Conservation (phyloP, 2,888 invertebrate genomes). For the Spodoptera littoralis region DNA sequence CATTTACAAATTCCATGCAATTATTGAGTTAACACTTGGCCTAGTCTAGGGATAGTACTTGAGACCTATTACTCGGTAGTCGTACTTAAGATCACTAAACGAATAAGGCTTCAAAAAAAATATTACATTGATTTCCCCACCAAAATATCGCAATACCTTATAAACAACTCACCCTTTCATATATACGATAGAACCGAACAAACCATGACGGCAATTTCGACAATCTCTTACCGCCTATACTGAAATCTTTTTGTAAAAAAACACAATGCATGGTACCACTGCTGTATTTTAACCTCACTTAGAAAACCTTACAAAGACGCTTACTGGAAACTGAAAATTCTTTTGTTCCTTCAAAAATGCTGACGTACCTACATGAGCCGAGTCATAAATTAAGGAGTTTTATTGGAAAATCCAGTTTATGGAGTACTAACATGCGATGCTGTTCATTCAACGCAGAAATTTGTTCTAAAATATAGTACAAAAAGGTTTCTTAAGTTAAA, state of each 20-base stretch:
- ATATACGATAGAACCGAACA: background rate
- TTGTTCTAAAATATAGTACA: background rate
- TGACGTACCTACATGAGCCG: constrained; percentile 18
- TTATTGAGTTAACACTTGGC: too few relatives aligned
- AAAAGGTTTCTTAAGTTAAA: too few relatives aligned
- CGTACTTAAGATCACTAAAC: too few relatives aligned
- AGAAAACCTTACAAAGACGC: constrained; percentile 12
- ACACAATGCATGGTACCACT: constrained; percentile 14
- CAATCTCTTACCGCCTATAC: background rate
- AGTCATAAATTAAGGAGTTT: constrained; percentile 26
- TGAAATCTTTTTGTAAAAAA: constrained; percentile 18
- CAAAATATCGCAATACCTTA: too few relatives aligned
- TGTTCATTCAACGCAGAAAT: background rate
- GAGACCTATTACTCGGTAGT: too few relatives aligned
- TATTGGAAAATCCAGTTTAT: constrained; percentile 23
- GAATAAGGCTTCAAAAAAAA: too few relatives aligned
- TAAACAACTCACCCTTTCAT: too few relatives aligned
- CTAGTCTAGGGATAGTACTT: too few relatives aligned
- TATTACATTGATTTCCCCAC: too few relatives aligned
- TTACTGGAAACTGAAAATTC: constrained; percentile 13
- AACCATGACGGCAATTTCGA: background rate
- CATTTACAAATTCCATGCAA: too few relatives aligned
- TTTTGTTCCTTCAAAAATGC: constrained; percentile 32
- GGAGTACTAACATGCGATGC: constrained; percentile 5
- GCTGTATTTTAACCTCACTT: constrained; percentile 20